phyloP scores from a whole-genome alignment of 2,888 invertebrate genomes.

The Brachyptera putata region DNA sequence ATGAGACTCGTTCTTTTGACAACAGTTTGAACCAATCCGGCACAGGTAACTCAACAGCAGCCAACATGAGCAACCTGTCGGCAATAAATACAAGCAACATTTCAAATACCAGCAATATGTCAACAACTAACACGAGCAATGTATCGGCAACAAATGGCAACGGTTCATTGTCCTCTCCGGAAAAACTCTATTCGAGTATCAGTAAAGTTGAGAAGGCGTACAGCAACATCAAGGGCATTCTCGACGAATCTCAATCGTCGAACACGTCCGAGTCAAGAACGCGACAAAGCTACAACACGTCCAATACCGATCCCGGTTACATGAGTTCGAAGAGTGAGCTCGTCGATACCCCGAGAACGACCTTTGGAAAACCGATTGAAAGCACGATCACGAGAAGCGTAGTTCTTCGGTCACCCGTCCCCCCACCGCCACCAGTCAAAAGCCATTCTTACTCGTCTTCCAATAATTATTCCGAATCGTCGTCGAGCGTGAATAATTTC shows the following conservation, averaged over 20 bases:
- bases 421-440: conserved; percentile 46
- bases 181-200: conserved; percentile 42
- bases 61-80: not conserved
- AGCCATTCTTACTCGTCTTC: conserved; percentile 52
- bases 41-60: not conserved
- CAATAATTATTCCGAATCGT: conserved; percentile 46
- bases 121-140: not conserved
- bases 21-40: conserved; percentile 12
- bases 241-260: conserved; percentile 19
- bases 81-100: not conserved
- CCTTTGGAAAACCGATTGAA: no score
- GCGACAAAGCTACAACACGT: conserved; percentile 1
- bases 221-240: conserved; percentile 24
- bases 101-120: not conserved
- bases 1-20: conserved; percentile 30
- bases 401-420: conserved; percentile 50
- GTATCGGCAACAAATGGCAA: not conserved
- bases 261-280: not conserved
- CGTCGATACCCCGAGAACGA: no score
- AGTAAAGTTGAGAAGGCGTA: conserved; percentile 40
- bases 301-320: not conserved
- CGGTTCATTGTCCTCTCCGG: conserved; percentile 36
- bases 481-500: not conserved
- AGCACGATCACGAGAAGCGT: conserved; percentile 50
- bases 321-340: not conserved